These are phyloP conservation scores for Porites rus DNA, from an alignment of 92 coral and sea anemone species.

Conservation along the genomic window DNA sequence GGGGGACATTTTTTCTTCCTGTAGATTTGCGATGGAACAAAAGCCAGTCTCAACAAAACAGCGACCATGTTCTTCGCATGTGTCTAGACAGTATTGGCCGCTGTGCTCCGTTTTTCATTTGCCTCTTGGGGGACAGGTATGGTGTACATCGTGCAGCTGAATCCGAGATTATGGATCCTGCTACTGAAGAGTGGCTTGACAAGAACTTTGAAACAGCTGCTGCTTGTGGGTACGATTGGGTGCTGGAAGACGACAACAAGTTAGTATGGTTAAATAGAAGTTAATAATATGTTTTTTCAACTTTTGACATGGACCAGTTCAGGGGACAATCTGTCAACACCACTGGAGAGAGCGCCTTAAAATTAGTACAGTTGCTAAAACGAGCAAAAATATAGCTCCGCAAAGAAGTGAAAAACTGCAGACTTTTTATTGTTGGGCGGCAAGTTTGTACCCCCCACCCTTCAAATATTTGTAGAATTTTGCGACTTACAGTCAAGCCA, in stretches of 20 bases:
- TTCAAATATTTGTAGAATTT: too few relatives aligned
- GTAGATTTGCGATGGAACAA: conserved; percentile 95
- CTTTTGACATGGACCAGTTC: too few relatives aligned
- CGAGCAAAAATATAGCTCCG: too few relatives aligned
- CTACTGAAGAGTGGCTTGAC: conserved; percentile 86
- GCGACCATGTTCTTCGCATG: conserved; percentile 79
- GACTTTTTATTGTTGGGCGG: too few relatives aligned
- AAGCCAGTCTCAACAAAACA: conserved; percentile 71
- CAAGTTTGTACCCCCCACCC: too few relatives aligned
- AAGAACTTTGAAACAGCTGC: conserved; percentile 90
- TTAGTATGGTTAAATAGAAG: conserved; percentile 1
- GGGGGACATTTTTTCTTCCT: conserved; percentile 88
- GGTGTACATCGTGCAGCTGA: conserved; percentile 88
- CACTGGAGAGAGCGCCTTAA: too few relatives aligned
- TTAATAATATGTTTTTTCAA: too few relatives aligned
- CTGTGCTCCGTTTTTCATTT: conserved; percentile 96
- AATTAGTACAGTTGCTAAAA: too few relatives aligned
- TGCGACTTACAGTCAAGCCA: too few relatives aligned
- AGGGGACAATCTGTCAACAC: too few relatives aligned
- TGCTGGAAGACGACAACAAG: conserved; percentile 94
- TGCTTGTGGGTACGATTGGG: conserved; percentile 91
- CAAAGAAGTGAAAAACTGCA: too few relatives aligned
- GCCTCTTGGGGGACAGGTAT: conserved; percentile 91
- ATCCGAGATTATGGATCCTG: conserved; percentile 63
- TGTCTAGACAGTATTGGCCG: conserved; percentile 89